Conservation (phyloP, 2,888 invertebrate genomes). For the Melinopterus prodromus region DNA sequence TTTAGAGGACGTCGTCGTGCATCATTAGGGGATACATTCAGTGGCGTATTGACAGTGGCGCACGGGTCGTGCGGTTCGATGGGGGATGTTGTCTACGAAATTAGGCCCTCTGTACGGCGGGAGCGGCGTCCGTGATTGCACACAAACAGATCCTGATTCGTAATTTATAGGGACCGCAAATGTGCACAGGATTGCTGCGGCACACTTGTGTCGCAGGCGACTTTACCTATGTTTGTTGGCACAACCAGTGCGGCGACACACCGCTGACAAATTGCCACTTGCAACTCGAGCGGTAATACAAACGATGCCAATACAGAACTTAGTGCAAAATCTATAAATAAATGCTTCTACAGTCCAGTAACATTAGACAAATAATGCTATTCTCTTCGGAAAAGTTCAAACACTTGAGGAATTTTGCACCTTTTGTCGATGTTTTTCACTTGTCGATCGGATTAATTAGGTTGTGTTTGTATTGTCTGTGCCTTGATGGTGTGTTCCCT, state of each 20-base stretch:
- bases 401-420: no score
- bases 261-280: not conserved
- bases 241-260: not conserved
- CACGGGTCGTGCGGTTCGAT: not conserved
- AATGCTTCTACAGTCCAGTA: no score
- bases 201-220: not conserved
- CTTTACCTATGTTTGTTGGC: not conserved
- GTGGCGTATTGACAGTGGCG: slow-evolving; percentile 5
- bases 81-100: not conserved
- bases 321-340: no score
- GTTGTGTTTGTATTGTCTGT: no score
- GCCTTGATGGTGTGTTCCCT: no score
- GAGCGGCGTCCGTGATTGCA: slow-evolving; percentile 13
- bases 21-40: slow-evolving; percentile 22
- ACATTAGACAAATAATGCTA: no score
- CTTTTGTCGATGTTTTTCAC: no score
- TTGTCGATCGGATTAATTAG: no score
- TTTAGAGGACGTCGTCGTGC: not conserved
- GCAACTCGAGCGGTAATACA: not conserved
- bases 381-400: no score
- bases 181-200: not conserved
- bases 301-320: no score
- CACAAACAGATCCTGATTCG: slow-evolving; percentile 25
- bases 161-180: slow-evolving; percentile 22
- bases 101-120: slow-evolving; percentile 7